Evolutionary conservation across 2,797 vertebrate species (phyloP).

Genomic region (Silurus lanzhouensis): DNA sequence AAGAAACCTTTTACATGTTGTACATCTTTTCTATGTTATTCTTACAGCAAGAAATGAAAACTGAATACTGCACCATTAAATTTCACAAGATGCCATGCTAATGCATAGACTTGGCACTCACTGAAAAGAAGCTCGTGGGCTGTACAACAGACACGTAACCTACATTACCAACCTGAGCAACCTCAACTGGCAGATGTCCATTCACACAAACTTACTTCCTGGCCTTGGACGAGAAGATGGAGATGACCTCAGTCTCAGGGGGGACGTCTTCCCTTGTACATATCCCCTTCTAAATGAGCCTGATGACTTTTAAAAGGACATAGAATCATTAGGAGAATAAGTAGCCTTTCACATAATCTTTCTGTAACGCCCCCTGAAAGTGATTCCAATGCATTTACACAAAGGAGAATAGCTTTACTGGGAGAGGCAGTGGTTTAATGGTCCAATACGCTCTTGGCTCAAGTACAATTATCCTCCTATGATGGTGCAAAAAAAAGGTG

Average conservation of each 20-base stretch:
- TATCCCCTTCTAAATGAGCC: conserved; percentile 77
- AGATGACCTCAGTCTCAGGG: conserved; percentile 74
- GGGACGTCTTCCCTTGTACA: conserved; percentile 66
- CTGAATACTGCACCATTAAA: background rate
- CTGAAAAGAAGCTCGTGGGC: conserved; percentile 39
- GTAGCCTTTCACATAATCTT: conserved; percentile 77
- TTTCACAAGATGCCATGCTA: background rate
- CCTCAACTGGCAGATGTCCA: conserved; percentile 60
- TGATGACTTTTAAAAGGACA: conserved; percentile 81
- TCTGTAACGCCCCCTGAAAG: conserved; percentile 69
- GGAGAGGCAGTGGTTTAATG: conserved; percentile 76
- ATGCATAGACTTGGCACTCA: conserved; percentile 41
- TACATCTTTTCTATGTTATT: background rate
- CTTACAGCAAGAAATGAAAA: too few relatives aligned
- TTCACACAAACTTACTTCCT: conserved; percentile 70
- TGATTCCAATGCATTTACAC: conserved; percentile 78
- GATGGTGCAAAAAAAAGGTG: conserved; percentile 62
- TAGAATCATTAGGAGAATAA: conserved; percentile 80
- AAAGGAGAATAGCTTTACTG: conserved; percentile 74
- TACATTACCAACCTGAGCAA: conserved; percentile 56
- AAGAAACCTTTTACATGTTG: background rate
- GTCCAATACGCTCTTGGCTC: conserved; percentile 75
- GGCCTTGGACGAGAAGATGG: conserved; percentile 66
- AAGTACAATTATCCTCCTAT: conserved; percentile 71
- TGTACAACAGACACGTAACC: conserved; percentile 43